Evolutionary conservation across 2,888 invertebrate species (phyloP), one percentile per base, ranked within the genome.

Genomic region (Noctua fimbriata): DNA sequence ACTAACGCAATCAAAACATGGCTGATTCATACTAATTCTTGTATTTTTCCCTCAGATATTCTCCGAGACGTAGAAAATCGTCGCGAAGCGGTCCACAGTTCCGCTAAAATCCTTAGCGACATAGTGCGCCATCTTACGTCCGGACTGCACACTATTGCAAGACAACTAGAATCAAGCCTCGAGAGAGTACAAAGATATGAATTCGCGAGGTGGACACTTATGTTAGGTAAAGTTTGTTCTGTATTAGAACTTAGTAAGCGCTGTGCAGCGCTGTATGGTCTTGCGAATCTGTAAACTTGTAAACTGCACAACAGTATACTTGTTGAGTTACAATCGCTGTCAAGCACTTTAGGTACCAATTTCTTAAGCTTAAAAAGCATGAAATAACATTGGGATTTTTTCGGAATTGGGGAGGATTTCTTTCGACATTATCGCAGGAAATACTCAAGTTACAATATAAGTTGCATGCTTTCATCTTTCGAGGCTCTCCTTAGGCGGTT

Each of bases 171-270:
- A 84, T 82, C 94, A 55, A 92, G 97, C 83, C 91, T 97, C 87
- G 94, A 97, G 89, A 94, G 96, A 91, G 88, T 97, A 69, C 97
- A 97, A 85, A 94, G 94, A 77, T 97, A 97, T 90, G 98, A 98
- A 90, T 95, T 97, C 88, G 97, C 97, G 96, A 96, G 98, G 87
- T 98, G 98, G 98, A 94, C 97, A 69, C 90, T 97, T 66, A 97
- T 98, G 92, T 92, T 98, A 85, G 97, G 98, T 98, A 94, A 93
- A 95, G 70, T 85, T 84, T 83, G 69, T 28, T 60, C 69, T 79
- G 36, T 52, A 49, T 67, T 67, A 18, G 14, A 73, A 75, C 24
- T 70, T 76, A 85, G 18, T 58, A 47, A 55, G 14, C 55, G 58
- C 28, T 49, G 12, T 69, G 69, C 76, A 55, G 18, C 47, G 58